phyloP scores from a whole-genome alignment of 2,888 invertebrate species.

The Melitaea athalia region DNA sequence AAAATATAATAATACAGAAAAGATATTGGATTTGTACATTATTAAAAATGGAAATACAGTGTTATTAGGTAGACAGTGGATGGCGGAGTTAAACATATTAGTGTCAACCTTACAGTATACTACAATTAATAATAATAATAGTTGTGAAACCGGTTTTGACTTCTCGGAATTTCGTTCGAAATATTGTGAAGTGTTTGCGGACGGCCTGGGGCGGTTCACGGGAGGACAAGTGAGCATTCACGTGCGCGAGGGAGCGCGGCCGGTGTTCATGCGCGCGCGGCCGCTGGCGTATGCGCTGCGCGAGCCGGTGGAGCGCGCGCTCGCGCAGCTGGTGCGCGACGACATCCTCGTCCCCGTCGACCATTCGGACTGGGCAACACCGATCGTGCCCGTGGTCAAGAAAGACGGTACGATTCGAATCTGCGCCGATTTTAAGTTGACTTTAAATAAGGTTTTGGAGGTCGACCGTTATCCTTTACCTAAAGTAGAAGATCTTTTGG shows the following conservation, averaged over 20 bases:
- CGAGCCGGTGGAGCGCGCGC: conserved; percentile 37
- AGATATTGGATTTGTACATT: conserved; percentile 3
- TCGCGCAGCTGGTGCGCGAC: conserved; percentile 34
- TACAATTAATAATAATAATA: neutral
- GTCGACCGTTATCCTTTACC: conserved; percentile 25
- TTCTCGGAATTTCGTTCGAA: conserved; percentile 10
- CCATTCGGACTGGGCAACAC: conserved; percentile 37
- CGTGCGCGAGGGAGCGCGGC: conserved; percentile 15
- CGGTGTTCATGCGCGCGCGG: conserved; percentile 21
- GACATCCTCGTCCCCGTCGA: conserved; percentile 30
- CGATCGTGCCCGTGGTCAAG: conserved; percentile 33
- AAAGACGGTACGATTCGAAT: conserved; percentile 35
- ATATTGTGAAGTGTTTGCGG: conserved; percentile 17
- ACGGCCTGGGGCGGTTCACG: conserved; percentile 13
- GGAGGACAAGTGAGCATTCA: conserved; percentile 14
- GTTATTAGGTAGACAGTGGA: conserved; percentile 17
- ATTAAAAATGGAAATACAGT: conserved; percentile 3
- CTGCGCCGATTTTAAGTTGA: conserved; percentile 26
- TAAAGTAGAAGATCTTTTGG: conserved; percentile 16
- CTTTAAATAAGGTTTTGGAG: neutral
- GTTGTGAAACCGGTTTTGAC: neutral
- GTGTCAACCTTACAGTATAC: neutral
- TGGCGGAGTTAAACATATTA: neutral
- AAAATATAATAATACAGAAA: neutral
- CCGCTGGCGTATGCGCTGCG: conserved; percentile 19